Base-by-base conservation (phyloP, 1,140 invertebrate species). In the Batillaria attramentaria region DNA sequence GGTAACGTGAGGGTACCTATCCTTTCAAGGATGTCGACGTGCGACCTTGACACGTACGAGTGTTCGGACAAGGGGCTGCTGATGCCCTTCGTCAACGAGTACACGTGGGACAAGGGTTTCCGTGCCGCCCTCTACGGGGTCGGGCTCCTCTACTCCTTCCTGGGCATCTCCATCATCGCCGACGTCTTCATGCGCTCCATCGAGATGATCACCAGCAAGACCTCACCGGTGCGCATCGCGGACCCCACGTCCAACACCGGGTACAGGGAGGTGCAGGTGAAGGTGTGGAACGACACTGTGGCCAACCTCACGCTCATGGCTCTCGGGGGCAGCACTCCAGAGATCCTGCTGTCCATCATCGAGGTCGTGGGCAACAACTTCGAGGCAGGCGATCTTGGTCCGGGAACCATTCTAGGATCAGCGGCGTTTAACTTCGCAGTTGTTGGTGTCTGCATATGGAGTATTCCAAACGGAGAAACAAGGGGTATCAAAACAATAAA, bases 291-390 rank as follows among this genome's bases (percentile, higher is more conserved):
- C 82, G 93, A 94, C 84, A 94, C 94, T 0, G 94, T 94, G 18
- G 93, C 94, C 79, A 94, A 94, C 87, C 87, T 94, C n/a, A 94
- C 93, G 0, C 88, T 94, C 4, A 94, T 94, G 94, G 94, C 94
- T 13, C 87, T 94, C 3, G 94, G 94, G 5, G 93, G 93, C 8
- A 93, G 93, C 41, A 93, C 94, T 3, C 94, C 94, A 0, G 94
- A 94, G 88, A 94, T 94, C 79, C 85, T 94, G 1, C 87, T 94
- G 50, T 93, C 94, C 20, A 91, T 93, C 75, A 94, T 94, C 79
- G 94, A 94, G 88, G 93, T 94, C 43, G 86, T 93, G 31, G 91
- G 91, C 6, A 93, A 94, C 78, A 86, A 91, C 57, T 92, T 92
- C 79, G 69, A 85, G 60, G 89, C 93, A 1, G 94, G 93, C 5